Evolutionary conservation across 2,797 vertebrate species (phyloP).

Genomic region (Lepilemur ruficaudatus): DNA sequence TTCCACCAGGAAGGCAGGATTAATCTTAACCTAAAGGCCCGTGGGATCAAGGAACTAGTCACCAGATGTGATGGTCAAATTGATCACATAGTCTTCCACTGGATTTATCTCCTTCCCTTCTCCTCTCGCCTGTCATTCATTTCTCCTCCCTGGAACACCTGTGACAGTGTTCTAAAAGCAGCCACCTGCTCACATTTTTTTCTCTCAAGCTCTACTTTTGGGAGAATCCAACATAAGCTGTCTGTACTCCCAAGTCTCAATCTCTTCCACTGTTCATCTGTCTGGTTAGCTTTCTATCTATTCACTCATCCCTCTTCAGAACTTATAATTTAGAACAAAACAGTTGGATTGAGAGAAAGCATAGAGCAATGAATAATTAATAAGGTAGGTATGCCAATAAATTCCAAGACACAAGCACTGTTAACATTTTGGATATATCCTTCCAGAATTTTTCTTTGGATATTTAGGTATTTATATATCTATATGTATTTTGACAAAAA

Average conservation of each 20-base stretch:
- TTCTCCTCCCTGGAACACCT: not conserved
- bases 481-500: not conserved
- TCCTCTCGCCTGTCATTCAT: not conserved
- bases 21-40: not conserved
- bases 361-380: not conserved
- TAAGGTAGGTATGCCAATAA: not conserved
- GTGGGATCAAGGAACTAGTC: not conserved
- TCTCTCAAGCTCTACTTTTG: not conserved
- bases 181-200: not conserved
- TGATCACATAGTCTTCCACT: not conserved
- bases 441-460: not conserved
- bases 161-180: not conserved
- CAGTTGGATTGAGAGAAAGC: not conserved
- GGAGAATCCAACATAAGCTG: not conserved
- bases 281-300: not conserved
- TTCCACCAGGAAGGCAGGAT: not conserved
- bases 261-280: not conserved
- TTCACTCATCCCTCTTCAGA: not conserved
- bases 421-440: not conserved
- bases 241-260: not conserved
- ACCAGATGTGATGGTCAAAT: not conserved
- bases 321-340: not conserved
- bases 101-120: not conserved
- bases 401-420: not conserved
- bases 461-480: not conserved